Evolutionary conservation across 53 echinoderm and acorn worm species (phyloP), one percentile per base, ranked within the genome.

Genomic region (Mesocentrotus franciscanus): DNA sequence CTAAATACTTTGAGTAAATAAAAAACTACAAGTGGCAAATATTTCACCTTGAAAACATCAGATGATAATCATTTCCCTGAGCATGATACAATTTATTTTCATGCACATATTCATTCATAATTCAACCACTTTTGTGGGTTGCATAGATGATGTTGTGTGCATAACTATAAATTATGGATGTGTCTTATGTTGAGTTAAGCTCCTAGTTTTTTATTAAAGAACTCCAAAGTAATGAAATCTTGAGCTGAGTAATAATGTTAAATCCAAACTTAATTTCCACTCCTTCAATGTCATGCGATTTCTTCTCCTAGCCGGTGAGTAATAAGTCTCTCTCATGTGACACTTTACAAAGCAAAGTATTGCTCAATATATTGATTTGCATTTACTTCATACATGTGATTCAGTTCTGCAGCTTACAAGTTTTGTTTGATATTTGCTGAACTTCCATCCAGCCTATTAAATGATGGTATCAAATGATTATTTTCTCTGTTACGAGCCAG

Each of bases 251-350:
- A 14, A 13, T 76, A 8, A 64, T 15, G 16, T 76, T 2, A 75
- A 76, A 30, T 76, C n/a, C 13, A 32, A 76, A n/a, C 76, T 76
- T 30, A 76, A 76, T 76, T 76, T 76, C 76, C 33, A 76, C 76
- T 33, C 20, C 8, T 39, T 81, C 42, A 81, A 81, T 8, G 36
- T 27, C 71, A 8, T 24, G 74, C 36, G 71, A 57, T 32, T 56
- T 56, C 78, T 22, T 26, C 30, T 58, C 15, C 60, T 32, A 94
- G 74, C 79, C 94, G 61, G 94, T 90, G 59, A 90, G 90, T 81
- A 71, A 71, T 4, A 13, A 14, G 34, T 26, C 14, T 14, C 32
- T 33, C 34, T 34, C 18, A 22, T 81, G 81, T 36, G 8, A 36
- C 16, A 79, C 29, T 79, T 35, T 79, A 16, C 14, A 4, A 79